Percentiles rank a stretch among this genome's conserved stretches.
Evolutionary conservation across 2,888 invertebrate species (phyloP).

Genomic region (Lasioglossum morio): DNA sequence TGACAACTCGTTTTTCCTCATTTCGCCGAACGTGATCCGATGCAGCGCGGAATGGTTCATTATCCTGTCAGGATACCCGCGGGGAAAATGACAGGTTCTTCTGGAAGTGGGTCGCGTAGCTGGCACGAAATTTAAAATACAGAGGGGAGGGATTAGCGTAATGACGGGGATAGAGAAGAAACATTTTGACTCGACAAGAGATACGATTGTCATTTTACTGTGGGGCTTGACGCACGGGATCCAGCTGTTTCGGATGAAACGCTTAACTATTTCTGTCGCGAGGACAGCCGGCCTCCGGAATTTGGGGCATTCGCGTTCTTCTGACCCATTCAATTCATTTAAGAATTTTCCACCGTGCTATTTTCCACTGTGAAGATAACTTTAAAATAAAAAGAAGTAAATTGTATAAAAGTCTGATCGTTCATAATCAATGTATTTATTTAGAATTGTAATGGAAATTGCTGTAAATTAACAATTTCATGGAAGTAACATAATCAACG

Average conservation of each 20-base stretch:
- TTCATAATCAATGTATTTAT: no score
- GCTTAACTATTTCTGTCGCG: slow-evolving; percentile 3
- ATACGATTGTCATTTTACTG: slow-evolving; percentile 40
- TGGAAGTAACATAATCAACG: neutral
- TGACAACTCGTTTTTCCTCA: slow-evolving; percentile 64
- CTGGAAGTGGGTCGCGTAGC: slow-evolving; percentile 67
- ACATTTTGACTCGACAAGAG: slow-evolving; percentile 66
- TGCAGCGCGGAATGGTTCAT: slow-evolving; percentile 63
- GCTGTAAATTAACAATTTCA: neutral
- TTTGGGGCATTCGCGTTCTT: neutral
- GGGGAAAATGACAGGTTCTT: slow-evolving; percentile 71
- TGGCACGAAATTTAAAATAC: slow-evolving; percentile 70
- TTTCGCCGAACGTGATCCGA: slow-evolving; percentile 72
- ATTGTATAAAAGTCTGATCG: neutral
- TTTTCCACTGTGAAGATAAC: neutral
- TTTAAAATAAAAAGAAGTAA: neutral
- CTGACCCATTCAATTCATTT: neutral
- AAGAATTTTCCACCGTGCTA: neutral
- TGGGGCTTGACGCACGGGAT: neutral
- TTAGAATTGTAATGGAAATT: neutral
- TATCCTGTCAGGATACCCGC: slow-evolving; percentile 73
- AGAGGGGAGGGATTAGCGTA: slow-evolving; percentile 73
- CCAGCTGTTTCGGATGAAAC: slow-evolving; percentile 34
- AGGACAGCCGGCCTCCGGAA: neutral
- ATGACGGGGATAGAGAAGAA: slow-evolving; percentile 60